Evolutionary conservation across 2,797 vertebrate genomes (phyloP), one percentile per base, ranked within the genome.

Genomic region (Tenualosa ilisha): DNA sequence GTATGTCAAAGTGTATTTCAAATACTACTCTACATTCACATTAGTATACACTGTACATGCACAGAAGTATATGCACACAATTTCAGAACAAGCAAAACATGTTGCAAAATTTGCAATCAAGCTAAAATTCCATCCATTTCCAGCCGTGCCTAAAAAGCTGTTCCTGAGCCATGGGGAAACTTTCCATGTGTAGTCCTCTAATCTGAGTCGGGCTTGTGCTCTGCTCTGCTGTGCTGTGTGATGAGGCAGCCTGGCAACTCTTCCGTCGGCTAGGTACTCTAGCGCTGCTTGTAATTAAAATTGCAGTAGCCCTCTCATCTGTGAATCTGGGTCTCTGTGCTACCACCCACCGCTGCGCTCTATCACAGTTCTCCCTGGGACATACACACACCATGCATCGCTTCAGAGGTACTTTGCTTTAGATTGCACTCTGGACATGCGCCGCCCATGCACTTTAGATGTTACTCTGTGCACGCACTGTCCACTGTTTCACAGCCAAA

Each of bases 231-330:
- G 9, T 65, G 61, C 24, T 9, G 59, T 79, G 37, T 46, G 72
- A 40, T 46, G 37, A 17, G 40, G 7, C 12, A 20, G 72, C 6
- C 40, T 79, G 72, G 37, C 72, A 79, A 37, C 68, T 40, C 68
- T 40, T 75, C 68, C 22, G 68, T 20, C 37, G 72, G 46, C 72
- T 46, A 79, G 72, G 40, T 79, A 79, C 72, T 79, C 37, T 37
- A 79, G 72, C 17, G 0, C 72, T 46, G 72, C 72, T 79, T 46
- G 72, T 79, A 79, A 79, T 79, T 79, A 79, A 79, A 79, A 46
- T 79, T 79, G 72, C 72, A 79, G 72, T 43, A 79, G 72, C 72
- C 72, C 72, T 79, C 40, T 79, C 72, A 79, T 79, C 72, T 79
- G 72, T 79, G 72, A 79, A 79, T 79, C 37, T 79, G 72, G 72